A percentile compares a stretch with the other conserved stretches of the same genome.
These are phyloP conservation scores for Odontesthes bonariensis DNA, from an alignment of 2,113 vertebrate species.

Conservation along the genomic window DNA sequence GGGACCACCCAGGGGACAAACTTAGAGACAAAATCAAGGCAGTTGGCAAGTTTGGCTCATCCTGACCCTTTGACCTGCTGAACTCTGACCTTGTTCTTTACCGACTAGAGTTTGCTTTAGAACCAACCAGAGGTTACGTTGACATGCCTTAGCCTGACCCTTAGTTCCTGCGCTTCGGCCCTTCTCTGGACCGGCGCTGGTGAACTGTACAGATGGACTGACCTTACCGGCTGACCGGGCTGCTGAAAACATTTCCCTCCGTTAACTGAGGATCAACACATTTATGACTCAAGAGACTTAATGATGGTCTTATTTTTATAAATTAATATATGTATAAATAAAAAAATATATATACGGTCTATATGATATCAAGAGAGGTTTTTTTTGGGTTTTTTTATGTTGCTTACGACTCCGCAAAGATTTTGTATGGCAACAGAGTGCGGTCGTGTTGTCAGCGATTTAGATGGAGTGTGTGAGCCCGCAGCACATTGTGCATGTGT, in stretches of 20 bases:
- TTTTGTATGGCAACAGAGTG: conserved; percentile 74
- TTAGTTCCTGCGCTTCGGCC: conserved; percentile 39
- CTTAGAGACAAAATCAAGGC: conserved; percentile 72
- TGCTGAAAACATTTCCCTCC: conserved; percentile 56
- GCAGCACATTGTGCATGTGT: conserved; percentile 71
- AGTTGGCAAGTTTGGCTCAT: conserved; percentile 64
- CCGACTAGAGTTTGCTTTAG: conserved; percentile 60
- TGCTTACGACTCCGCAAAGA: conserved; percentile 60
- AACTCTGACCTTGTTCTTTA: conserved; percentile 38
- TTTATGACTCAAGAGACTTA: conserved; percentile 85
- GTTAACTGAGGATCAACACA: conserved; percentile 69
- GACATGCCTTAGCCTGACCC: conserved; percentile 67
- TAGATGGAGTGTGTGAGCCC: conserved; percentile 43
- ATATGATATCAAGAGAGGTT: conserved; percentile 54
- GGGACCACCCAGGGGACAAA: conserved; percentile 72
- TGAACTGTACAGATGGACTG: conserved; percentile 69
- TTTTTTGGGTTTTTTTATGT: conserved; percentile 58
- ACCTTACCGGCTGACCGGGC: conserved; percentile 61
- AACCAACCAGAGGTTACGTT: conserved; percentile 48
- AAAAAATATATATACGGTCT: conserved; percentile 53
- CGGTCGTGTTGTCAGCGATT: conserved; percentile 39
- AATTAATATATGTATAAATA: conserved; percentile 84
- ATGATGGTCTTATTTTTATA: conserved; percentile 87
- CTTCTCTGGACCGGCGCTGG: conserved; percentile 58
- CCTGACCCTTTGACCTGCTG: conserved; percentile 58